phyloP scores from a whole-genome alignment of 2,113 vertebrate species.

The Neomonachus schauinslandi region DNA sequence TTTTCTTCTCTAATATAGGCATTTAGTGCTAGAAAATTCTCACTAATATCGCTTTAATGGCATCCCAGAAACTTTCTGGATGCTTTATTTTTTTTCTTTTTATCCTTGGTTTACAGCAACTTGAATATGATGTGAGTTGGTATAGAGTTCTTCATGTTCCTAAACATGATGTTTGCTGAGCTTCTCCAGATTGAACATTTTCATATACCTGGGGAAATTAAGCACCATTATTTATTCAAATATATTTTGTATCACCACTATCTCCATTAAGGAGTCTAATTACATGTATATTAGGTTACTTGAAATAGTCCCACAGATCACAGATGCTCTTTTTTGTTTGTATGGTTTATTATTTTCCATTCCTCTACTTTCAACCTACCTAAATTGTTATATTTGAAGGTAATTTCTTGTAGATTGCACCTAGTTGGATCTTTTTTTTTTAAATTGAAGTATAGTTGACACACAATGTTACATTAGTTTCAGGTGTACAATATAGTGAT shows the following conservation, averaged over 20 bases:
- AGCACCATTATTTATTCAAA: not conserved
- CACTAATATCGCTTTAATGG: not conserved
- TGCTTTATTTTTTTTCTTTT: not conserved
- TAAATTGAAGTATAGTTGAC: not conserved
- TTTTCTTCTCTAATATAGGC: not conserved
- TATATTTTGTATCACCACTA: not conserved
- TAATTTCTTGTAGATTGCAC: not conserved
- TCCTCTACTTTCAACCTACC: not conserved
- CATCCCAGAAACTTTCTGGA: not conserved
- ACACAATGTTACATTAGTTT: not conserved
- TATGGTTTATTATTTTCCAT: not conserved
- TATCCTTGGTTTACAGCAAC: not conserved
- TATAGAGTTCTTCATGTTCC: not conserved
- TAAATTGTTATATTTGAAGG: not conserved
- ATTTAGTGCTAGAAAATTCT: not conserved
- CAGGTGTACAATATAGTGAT: not conserved
- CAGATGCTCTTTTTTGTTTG: not conserved
- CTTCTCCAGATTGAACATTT: not conserved
- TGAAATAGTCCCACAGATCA: not conserved
- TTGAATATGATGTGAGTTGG: not conserved
- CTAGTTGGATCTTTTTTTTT: not conserved
- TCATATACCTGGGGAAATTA: not conserved
- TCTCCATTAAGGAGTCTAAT: not conserved
- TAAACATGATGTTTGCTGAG: not conserved
- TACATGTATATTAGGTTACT: not conserved